Conservation (phyloP, 2,113 vertebrate species). For the Sinocyclocheilus maitianheensis region DNA sequence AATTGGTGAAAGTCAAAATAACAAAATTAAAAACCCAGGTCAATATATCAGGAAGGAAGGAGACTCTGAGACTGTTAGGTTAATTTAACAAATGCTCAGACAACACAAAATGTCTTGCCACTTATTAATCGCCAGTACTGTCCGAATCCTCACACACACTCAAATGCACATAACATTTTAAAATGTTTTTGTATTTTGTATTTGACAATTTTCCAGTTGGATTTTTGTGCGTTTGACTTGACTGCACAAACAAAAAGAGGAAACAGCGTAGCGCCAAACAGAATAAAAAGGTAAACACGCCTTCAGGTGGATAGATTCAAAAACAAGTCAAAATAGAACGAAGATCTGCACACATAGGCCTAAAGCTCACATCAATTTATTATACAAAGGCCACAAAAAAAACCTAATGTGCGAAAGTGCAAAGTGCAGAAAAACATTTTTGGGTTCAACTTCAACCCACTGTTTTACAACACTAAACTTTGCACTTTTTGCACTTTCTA, state of each 20-base stretch:
- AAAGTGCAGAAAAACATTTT: too few species aligned
- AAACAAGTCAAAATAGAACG: too few species aligned
- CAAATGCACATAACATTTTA: not conserved
- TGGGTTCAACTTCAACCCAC: too few species aligned
- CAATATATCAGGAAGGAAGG: conserved; percentile 30
- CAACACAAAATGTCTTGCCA: conserved; percentile 26
- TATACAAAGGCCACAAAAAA: too few species aligned
- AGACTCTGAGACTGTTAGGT: not conserved
- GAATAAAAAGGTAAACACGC: too few species aligned
- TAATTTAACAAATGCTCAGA: not conserved
- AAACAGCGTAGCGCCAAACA: not conserved
- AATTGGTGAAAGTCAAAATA: conserved; percentile 37
- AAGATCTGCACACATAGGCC: too few species aligned
- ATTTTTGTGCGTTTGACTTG: not conserved
- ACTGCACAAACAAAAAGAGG: not conserved
- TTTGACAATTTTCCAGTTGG: not conserved
- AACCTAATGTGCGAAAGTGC: too few species aligned
- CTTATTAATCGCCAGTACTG: not conserved
- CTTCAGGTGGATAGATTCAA: too few species aligned
- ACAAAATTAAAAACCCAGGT: conserved; percentile 19
- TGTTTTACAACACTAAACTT: too few species aligned
- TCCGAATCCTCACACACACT: not conserved
- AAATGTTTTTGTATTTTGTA: not conserved
- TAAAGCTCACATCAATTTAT: too few species aligned
- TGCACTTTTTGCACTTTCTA: too few species aligned